Evolutionary conservation across 2,888 invertebrate genomes (phyloP).

Genomic region (Axea sp.): DNA sequence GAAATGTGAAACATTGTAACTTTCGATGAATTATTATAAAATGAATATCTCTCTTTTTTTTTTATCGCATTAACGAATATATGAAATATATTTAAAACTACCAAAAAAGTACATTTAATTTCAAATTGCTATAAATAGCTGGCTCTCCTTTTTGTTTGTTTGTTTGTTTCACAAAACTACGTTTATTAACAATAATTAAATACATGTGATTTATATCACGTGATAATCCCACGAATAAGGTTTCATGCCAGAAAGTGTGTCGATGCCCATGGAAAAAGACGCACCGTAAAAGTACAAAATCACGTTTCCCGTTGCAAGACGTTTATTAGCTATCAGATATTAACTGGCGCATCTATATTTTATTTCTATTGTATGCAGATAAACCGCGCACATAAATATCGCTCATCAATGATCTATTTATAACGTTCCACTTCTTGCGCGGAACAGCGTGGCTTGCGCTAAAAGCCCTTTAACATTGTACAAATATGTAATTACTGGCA

Average conservation of each 20-base stretch:
- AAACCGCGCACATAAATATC: slow-evolving; percentile 37
- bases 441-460: slow-evolving; percentile 15
- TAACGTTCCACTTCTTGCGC: slow-evolving; percentile 19
- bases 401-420: slow-evolving; percentile 38
- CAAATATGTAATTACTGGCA: slow-evolving; percentile 33
- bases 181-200: slow-evolving; percentile 37
- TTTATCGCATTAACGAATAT: too few relatives aligned
- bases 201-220: slow-evolving; percentile 23
- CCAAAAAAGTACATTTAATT: too few relatives aligned
- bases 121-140: too few relatives aligned
- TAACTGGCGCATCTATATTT: slow-evolving; percentile 44
- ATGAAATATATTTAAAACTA: too few relatives aligned
- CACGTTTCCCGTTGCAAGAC: slow-evolving; percentile 36
- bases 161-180: too few relatives aligned
- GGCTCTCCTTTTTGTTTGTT: too few relatives aligned
- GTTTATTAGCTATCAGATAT: slow-evolving; percentile 39
- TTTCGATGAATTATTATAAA: too few relatives aligned
- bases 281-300: slow-evolving; percentile 32
- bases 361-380: slow-evolving; percentile 50
- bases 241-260: slow-evolving; percentile 30
- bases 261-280: slow-evolving; percentile 2
- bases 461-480: slow-evolving; percentile 30
- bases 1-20: too few relatives aligned
- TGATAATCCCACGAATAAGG: slow-evolving; percentile 22
- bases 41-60: too few relatives aligned